Conservation (phyloP, 2,113 vertebrate species). For the Sprattus sprattus region DNA sequence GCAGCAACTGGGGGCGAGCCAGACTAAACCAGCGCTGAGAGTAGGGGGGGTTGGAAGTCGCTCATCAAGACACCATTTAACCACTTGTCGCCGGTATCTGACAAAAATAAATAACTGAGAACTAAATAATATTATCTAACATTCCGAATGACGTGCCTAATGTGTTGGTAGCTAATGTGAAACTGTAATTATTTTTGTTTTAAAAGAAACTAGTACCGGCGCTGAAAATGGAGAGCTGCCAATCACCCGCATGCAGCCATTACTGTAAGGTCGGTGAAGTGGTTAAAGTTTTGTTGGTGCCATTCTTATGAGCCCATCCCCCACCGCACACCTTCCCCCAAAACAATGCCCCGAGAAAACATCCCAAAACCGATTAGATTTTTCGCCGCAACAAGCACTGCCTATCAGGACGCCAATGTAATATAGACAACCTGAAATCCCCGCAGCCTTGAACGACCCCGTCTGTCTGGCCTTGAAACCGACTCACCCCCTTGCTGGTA, state of each 20-base stretch:
- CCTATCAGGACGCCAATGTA: conserved; percentile 30
- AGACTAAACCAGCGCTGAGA: conserved; percentile 65
- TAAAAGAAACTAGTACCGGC: background rate
- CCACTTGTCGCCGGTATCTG: conserved; percentile 32
- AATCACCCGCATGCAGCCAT: conserved; percentile 46
- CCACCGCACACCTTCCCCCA: conserved; percentile 52
- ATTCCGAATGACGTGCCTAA: background rate
- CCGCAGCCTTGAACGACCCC: conserved; percentile 53
- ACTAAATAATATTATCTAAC: background rate
- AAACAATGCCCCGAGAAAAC: conserved; percentile 54
- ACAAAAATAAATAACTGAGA: background rate
- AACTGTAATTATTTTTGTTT: background rate
- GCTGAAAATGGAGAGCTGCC: conserved; percentile 24
- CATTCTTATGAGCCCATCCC: conserved; percentile 52
- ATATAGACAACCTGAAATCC: conserved; percentile 25
- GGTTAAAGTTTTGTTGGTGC: conserved; percentile 64
- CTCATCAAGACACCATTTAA: conserved; percentile 51
- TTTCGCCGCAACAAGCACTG: conserved; percentile 37
- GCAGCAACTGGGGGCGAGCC: conserved; percentile 76
- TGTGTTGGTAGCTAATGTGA: background rate
- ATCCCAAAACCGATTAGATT: conserved; percentile 30
- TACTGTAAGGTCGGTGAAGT: conserved; percentile 42
- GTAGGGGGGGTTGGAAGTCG: conserved; percentile 38
- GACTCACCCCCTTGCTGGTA: conserved; percentile 67
- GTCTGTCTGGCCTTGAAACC: conserved; percentile 24